phyloP scores from a whole-genome alignment of 1,140 invertebrate species.

The Rhopalosiphum padi region DNA sequence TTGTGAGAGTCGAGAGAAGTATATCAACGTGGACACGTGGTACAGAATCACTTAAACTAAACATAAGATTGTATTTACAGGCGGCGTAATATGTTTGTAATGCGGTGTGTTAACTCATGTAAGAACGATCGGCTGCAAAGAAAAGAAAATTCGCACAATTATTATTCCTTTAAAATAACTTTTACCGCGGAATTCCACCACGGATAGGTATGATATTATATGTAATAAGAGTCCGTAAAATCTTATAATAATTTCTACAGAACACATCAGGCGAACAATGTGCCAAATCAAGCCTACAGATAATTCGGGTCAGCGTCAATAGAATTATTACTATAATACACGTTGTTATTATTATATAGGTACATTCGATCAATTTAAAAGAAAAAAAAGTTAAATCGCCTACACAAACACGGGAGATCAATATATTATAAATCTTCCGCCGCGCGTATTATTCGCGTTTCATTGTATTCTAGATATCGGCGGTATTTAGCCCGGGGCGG shows the following conservation, averaged over 20 bases:
- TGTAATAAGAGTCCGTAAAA: not conserved
- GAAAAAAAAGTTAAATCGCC: conserved; percentile 36
- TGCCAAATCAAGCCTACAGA: not conserved
- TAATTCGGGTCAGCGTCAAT: not conserved
- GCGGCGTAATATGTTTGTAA: not conserved
- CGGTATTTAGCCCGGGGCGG: not conserved
- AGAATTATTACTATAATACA: not conserved
- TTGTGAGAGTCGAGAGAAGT: not conserved
- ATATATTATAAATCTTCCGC: not conserved
- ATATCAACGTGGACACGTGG: not conserved
- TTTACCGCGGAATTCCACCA: not conserved
- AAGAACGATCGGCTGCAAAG: not conserved
- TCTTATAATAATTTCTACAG: not conserved
- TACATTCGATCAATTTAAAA: conserved; percentile 37
- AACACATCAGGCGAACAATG: conserved; percentile 6
- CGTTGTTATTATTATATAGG: not conserved
- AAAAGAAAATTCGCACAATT: conserved; percentile 25
- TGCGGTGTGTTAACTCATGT: not conserved
- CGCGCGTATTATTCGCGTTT: not conserved
- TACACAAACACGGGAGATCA: conserved; percentile 29
- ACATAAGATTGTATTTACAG: not conserved
- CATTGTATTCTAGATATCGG: not conserved
- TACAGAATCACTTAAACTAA: not conserved
- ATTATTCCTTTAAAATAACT: not conserved
- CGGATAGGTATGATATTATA: not conserved